Evolutionary conservation across 2,113 vertebrate species (phyloP), one percentile per base, ranked within the genome.

Genomic region (Eira barbara): DNA sequence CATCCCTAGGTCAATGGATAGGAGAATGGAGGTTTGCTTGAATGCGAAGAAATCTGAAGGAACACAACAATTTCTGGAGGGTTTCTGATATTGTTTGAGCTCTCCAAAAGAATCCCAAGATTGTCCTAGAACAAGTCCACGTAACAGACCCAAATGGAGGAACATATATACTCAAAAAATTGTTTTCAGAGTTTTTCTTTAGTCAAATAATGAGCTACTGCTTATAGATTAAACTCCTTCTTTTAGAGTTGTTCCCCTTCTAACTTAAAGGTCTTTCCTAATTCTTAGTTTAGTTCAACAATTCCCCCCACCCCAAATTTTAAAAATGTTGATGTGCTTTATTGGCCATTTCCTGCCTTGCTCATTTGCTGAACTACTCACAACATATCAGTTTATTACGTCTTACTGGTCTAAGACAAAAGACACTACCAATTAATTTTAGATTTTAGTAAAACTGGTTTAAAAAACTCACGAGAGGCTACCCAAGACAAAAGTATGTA

Each of bases 371-470:
- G 20, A 73, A 36, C 52, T 94, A 84, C 91, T 47, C 96, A 94
- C 85, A 97, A 82, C 49, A 78, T 39, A 23, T 76, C 27, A 23
- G 20, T 63, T 61, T n/a, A 67, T 76, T 78, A 69, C 80, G 86
- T 91, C 29, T 80, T 78, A 63, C 31, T 94, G 63, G 71, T 36
- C 21, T 18, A 61, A 90, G 57, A 65, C 31, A 79, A 95, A 97
- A 94, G 57, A 69, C 61, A 86, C 12, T 89, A 45, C 61, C 93
- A 93, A 95, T 95, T 96, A 81, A 95, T 61, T 94, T 93, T 39
- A 96, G 36, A 81, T 36, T 36, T 91, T 81, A 80, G 74, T 90
- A 63, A 90, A 93, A 59, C 49, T 55, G 34, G 12, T 71, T 92
- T 7, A 49, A 7, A 65, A 95, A 94, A 25, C 25, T 57, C 80